Evolutionary conservation across 2,888 invertebrate species (phyloP).

Genomic region (Graphium colonna): DNA sequence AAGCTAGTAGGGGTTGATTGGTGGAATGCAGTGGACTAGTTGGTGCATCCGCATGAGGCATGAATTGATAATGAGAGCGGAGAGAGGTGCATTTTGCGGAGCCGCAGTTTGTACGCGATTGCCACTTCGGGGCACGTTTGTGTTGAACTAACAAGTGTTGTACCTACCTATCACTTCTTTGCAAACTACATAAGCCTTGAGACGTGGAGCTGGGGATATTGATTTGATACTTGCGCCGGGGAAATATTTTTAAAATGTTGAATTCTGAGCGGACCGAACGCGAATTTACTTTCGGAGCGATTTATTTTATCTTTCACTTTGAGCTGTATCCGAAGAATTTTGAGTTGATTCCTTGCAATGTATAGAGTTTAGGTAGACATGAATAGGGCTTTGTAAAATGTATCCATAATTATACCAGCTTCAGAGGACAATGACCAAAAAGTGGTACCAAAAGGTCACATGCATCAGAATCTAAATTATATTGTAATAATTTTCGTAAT

Average conservation of each 20-base stretch:
- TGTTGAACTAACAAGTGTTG: conserved; percentile 34
- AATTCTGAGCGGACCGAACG: background rate
- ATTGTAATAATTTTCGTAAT: too few species aligned
- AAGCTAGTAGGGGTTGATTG: conserved; percentile 39
- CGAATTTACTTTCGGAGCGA: too few species aligned
- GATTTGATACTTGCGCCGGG: conserved; percentile 1
- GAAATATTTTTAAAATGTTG: background rate
- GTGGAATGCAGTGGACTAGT: conserved; percentile 39
- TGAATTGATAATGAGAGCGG: conserved; percentile 58
- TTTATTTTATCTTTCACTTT: too few species aligned
- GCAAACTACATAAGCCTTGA: conserved; percentile 21
- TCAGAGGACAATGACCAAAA: too few species aligned
- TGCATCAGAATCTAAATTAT: too few species aligned
- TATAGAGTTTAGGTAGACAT: background rate
- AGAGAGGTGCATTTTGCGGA: conserved; percentile 49
- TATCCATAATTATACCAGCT: too few species aligned
- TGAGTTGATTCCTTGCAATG: background rate
- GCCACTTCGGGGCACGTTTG: conserved; percentile 26
- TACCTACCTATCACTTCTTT: conserved; percentile 30
- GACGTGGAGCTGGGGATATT: conserved; percentile 20
- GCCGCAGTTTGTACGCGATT: conserved; percentile 33
- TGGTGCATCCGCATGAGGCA: conserved; percentile 44
- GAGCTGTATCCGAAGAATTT: background rate
- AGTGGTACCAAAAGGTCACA: too few species aligned
- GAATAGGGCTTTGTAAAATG: too few species aligned